Evolutionary conservation across 2,888 invertebrate genomes (phyloP), one percentile per base, ranked within the genome.

Genomic region (Aporophyla lueneburgensis): DNA sequence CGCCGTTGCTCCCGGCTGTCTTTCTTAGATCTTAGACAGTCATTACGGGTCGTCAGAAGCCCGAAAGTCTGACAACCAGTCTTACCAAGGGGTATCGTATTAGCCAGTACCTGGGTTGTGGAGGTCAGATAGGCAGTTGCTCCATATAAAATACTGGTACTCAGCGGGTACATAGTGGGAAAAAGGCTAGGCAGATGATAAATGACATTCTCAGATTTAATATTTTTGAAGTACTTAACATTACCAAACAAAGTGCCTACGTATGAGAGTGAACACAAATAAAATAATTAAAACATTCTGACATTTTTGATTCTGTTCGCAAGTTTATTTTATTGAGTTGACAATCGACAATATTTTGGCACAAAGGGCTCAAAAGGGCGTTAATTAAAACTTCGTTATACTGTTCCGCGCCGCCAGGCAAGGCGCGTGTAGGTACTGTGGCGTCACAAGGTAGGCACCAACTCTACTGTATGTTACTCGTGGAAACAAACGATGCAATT

Each of bases 381-480:
- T 78, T 81, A 81, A 87, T 87, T 83, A 87, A 87, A 89, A 87
- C 85, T 85, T 91, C 89, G 86, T 91, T 91, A 91, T 87, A 86
- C 66, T 88, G 76, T 89, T 89, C 88, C 88, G 83, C 88, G 71
- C 80, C 70, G 80, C 19, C 62, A 75, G 85, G 54, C 76, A 74
- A 65, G 46, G 66, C 62, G 61, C 68, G 53, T 85, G 62, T n/a
- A n/a, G n/a, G n/a, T 68, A 66, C 49, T 68, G 67, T 82, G 78
- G 69, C 68, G 76, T 76, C 82, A 82, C 62, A 59, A 72, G 53
- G 51, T 59, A 70, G 40, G 43, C 63, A 62, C 33, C 10, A 56
- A 67, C 33, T 66, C 59, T 51, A 71, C 73, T 72, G 67, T 65
- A 19, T 61, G 5, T 49, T 53, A 27, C 40, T 58, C 83, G 59